Conservation (phyloP, 2,888 invertebrate genomes). For the Chamaedrilus cognettii region DNA sequence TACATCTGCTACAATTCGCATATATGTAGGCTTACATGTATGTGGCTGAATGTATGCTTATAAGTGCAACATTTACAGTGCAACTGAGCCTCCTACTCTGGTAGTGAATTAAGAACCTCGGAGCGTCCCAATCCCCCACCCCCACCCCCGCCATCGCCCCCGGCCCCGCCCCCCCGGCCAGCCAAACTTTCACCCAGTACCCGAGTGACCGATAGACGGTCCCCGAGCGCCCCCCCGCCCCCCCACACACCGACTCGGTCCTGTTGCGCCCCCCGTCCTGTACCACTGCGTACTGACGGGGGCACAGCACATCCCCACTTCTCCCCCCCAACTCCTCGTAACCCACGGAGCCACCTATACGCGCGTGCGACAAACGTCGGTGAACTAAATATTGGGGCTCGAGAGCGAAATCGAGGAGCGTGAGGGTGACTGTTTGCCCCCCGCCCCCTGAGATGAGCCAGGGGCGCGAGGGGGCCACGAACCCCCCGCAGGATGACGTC, state of each 20-base stretch:
- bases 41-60: too few species aligned
- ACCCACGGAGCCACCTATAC: not conserved
- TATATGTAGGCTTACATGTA: too few species aligned
- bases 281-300: not conserved
- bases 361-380: not conserved
- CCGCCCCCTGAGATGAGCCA: not conserved
- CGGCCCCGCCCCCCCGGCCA: not conserved
- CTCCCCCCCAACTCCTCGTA: not conserved
- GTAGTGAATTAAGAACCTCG: too few species aligned
- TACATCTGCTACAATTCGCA: too few species aligned
- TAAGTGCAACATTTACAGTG: too few species aligned
- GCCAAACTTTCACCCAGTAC: not conserved
- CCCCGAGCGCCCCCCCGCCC: not conserved
- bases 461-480: too few species aligned
- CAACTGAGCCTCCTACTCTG: too few species aligned
- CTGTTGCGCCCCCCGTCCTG: slow-evolving; percentile 2
- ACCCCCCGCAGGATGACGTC: too few species aligned
- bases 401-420: not conserved
- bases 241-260: not conserved
- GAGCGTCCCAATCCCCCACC: too few species aligned
- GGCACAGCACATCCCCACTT: not conserved
- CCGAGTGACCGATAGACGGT: not conserved
- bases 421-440: not conserved
- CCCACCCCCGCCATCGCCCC: too few species aligned
- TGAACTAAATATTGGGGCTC: too few species aligned